phyloP scores from a whole-genome alignment of 92 coral and sea anemone species.

The Zoanthus sansibaricus region DNA sequence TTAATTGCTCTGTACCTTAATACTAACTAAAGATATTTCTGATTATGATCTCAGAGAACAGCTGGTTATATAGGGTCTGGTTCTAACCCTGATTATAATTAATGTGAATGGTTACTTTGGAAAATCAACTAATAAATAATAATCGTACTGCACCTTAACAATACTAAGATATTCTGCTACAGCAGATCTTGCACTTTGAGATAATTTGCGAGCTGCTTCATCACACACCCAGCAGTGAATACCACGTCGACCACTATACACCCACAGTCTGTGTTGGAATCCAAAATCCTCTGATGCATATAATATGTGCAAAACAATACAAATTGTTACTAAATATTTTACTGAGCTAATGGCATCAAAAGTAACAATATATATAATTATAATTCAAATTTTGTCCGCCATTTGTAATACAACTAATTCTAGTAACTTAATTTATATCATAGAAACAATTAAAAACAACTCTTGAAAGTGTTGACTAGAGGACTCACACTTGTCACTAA shows the following conservation, averaged over 20 bases:
- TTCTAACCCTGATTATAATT: not conserved
- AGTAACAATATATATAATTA: no score
- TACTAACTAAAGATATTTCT: not conserved
- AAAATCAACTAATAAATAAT: not conserved
- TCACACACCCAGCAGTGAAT: slow-evolving; percentile 99
- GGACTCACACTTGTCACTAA: no score
- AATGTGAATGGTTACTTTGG: not conserved
- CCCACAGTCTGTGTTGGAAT: slow-evolving; percentile 94
- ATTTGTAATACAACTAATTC: no score
- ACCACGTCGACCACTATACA: slow-evolving; percentile 99
- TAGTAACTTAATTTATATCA: no score
- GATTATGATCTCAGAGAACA: not conserved
- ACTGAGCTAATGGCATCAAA: not conserved
- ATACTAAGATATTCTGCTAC: slow-evolving; percentile 96
- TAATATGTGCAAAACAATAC: not conserved
- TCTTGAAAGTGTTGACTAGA: no score
- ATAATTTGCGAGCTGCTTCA: slow-evolving; percentile 90
- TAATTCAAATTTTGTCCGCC: no score
- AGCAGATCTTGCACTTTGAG: slow-evolving; percentile 93
- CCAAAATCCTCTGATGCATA: slow-evolving; percentile 91
- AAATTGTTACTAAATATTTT: not conserved
- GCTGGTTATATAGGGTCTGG: not conserved
- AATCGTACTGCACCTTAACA: slow-evolving; percentile 66
- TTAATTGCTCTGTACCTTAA: not conserved
- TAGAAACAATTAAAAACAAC: no score